Percentiles rank a stretch among this genome's conserved stretches.
Conservation (phyloP, 2,113 vertebrate species). For the Leucosticte australis region DNA sequence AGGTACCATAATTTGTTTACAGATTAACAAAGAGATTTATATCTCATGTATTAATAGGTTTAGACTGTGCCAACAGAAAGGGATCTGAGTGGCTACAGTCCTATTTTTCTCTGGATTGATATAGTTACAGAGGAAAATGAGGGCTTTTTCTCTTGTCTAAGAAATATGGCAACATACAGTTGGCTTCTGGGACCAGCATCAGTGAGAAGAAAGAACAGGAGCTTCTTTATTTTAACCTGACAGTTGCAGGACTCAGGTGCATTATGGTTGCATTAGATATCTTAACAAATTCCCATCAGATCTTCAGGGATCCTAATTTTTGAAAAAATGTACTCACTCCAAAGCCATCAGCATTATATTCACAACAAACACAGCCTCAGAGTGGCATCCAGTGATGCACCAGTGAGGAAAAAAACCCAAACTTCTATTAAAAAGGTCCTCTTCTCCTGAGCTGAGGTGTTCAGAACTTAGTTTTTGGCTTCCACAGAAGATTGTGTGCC, state of each 20-base stretch:
- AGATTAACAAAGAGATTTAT: not conserved
- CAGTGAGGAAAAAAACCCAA: not conserved
- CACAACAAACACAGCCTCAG: not conserved
- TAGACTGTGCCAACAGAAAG: not conserved
- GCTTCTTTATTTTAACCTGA: not conserved
- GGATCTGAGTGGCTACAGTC: not conserved
- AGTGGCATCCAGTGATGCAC: not conserved
- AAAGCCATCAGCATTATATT: conserved; percentile 25
- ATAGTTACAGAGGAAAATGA: not conserved
- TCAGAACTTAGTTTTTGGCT: not conserved
- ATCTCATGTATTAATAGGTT: not conserved
- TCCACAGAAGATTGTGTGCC: not conserved
- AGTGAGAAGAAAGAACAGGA: not conserved
- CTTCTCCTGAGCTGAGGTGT: not conserved
- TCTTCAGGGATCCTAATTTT: conserved; percentile 31
- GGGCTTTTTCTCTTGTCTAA: not conserved
- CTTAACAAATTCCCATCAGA: not conserved
- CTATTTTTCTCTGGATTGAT: not conserved
- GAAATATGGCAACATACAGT: not conserved
- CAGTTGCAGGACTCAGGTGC: not conserved
- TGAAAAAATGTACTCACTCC: not conserved
- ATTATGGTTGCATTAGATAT: not conserved
- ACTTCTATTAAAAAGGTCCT: not conserved
- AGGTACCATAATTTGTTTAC: not conserved
- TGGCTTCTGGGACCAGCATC: not conserved